These are phyloP conservation scores for Melanerpes aurifrons DNA, from an alignment of 2,113 vertebrate species.

Conservation along the genomic window DNA sequence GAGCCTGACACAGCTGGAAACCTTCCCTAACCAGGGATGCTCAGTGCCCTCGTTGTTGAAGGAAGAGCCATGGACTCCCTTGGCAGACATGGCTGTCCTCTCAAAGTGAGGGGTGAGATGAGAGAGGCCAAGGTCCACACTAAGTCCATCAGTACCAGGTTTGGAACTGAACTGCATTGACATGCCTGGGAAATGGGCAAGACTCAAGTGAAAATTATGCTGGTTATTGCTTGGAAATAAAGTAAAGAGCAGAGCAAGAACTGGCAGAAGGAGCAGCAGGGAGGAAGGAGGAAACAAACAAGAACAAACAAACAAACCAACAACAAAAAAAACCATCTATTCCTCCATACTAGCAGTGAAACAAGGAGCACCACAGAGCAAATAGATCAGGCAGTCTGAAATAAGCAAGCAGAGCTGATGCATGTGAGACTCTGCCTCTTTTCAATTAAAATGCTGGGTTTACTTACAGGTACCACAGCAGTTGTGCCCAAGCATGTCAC, in stretches of 20 bases:
- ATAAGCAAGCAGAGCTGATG: fast-evolving
- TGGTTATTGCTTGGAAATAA: background rate
- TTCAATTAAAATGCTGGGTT: background rate
- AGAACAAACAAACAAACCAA: too few relatives aligned
- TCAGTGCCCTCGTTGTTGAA: background rate
- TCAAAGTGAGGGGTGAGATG: background rate
- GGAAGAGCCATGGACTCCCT: background rate
- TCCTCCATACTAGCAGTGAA: background rate
- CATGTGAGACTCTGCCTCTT: background rate
- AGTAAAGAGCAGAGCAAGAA: background rate
- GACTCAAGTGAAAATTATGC: background rate
- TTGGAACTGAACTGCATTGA: background rate
- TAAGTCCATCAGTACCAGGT: background rate
- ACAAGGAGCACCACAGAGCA: background rate
- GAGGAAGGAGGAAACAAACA: background rate
- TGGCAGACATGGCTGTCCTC: background rate
- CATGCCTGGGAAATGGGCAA: background rate
- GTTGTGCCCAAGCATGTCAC: background rate
- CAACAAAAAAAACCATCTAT: background rate
- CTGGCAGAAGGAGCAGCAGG: background rate
- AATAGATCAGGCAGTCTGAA: background rate
- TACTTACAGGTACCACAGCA: background rate
- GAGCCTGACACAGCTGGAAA: background rate
- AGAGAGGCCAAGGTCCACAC: background rate
- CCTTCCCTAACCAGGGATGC: background rate